Base-by-base conservation (phyloP, 2,113 vertebrate genomes). In the Oryzias celebensis region DNA sequence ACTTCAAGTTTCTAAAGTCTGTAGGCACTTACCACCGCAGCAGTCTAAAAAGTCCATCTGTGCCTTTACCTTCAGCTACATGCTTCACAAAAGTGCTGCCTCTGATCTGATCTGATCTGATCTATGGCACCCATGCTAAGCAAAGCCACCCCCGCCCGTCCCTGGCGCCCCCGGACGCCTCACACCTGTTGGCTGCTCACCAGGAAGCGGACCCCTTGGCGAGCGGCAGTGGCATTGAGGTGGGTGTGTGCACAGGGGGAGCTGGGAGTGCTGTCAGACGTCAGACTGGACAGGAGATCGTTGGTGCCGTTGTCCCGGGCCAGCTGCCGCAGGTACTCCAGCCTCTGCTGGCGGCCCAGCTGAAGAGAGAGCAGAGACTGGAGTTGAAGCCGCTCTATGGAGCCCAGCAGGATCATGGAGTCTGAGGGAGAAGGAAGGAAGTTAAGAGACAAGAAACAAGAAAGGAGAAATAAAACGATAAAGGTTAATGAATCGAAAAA, bases 351-450 rank as follows among this genome's bases (percentile, higher is more conserved):
- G 1, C 89, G 83, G 23, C 95, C 90, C 81, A 98, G 91, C 89
- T 92, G 91, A 12, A 87, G 58, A 1, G 89, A 86, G 66, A 92
- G 89, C 54, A 91, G 80, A 13, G 94, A 87, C 82, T 94, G 94
- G 22, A 98, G 93, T 91, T 98, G 95, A 0, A 94, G 83, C 16
- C 96, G 93, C 82, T 98, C 97, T 0, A 98, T 97, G 88, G 97
- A 99, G 51, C 97, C 97, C 88, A 99, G 93, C 62, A 99, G 92
- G 88, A 98, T 97, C 97, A 99, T 99, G 52, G 97, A 98, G 58
- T 99, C 97, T 99, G 56, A 31, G 31, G 47, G 56, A 65, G 26
- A 14, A 20, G 15, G 52, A 47, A 43, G 26, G 16, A 47, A 26
- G 16, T 0, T 0, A 36, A 43, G 50, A 22, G 26, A 65, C 14